These are phyloP conservation scores for Shinisaurus crocodilurus DNA, from an alignment of 2,113 vertebrate genomes.

Conservation along the genomic window DNA sequence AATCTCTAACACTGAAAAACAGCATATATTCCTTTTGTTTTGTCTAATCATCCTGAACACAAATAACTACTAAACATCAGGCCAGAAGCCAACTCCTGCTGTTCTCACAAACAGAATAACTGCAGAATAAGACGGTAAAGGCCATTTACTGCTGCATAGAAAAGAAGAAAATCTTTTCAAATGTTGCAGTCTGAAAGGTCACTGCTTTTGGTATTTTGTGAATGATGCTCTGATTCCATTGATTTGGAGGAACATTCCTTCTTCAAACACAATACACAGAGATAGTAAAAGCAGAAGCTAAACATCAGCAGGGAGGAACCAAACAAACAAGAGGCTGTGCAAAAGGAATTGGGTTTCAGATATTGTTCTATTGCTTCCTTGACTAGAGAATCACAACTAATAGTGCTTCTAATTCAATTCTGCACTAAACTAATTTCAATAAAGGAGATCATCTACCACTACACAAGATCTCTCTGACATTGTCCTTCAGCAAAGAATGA, in stretches of 20 bases:
- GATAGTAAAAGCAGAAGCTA: neutral
- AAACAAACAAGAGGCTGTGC: neutral
- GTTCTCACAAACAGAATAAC: neutral
- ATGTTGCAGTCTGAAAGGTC: neutral
- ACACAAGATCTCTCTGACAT: neutral
- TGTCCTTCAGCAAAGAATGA: neutral
- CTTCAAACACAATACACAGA: neutral
- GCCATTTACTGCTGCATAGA: neutral
- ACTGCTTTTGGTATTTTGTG: neutral
- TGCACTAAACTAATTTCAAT: constrained; percentile 34
- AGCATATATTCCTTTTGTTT: neutral
- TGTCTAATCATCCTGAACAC: neutral
- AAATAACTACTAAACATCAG: neutral
- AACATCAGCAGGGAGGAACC: neutral
- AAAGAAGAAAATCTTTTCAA: neutral
- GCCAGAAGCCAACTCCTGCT: neutral
- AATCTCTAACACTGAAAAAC: neutral
- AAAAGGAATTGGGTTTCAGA: neutral
- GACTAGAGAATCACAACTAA: constrained; percentile 8
- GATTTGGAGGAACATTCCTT: neutral
- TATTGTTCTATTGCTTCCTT: neutral
- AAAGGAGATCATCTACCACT: neutral
- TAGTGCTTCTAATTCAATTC: constrained; percentile 20
- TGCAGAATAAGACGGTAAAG: neutral
- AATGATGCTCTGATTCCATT: constrained; percentile 6